Conservation (phyloP, 2,888 invertebrate genomes). For the Odiellus spinosus region DNA sequence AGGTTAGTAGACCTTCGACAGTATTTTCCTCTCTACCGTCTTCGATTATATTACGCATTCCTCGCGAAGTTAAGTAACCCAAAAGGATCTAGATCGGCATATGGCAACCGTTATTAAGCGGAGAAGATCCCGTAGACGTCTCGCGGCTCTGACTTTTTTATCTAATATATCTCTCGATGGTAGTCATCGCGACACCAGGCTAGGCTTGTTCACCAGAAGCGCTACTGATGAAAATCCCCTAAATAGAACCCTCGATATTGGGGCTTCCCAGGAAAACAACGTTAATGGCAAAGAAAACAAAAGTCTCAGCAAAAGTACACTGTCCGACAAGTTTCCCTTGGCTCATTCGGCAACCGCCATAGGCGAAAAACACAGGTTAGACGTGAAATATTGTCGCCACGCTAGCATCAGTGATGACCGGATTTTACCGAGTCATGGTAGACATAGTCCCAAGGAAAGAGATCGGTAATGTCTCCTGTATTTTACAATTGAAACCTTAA, state of each 20-base stretch:
- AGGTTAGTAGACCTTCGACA: no score
- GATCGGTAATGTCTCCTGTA: constrained; percentile 7
- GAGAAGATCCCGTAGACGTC: constrained; percentile 25
- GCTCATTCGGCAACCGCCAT: no score
- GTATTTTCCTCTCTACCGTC: no score
- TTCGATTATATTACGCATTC: no score
- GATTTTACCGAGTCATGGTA: constrained; percentile 1
- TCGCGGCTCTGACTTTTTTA: constrained; percentile 69
- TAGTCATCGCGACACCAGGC: constrained; percentile 46
- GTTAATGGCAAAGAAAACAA: background rate
- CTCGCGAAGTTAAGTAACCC: no score
- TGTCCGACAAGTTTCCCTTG: no score
- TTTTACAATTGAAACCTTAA: background rate
- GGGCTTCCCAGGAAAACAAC: background rate
- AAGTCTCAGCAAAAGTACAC: background rate
- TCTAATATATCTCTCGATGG: constrained; percentile 91
- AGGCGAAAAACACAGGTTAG: no score
- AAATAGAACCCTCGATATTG: no score
- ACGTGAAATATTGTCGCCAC: no score
- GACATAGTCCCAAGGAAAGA: constrained; percentile 5
- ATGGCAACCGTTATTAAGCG: constrained; percentile 25
- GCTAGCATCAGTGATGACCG: no score
- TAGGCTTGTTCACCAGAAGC: constrained; percentile 25
- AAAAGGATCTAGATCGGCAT: no score
- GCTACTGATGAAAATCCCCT: no score